Percentiles rank a stretch among this genome's conserved stretches.
Evolutionary conservation across 2,888 invertebrate genomes (phyloP).

Genomic region (Drosophila aldrichi): DNA sequence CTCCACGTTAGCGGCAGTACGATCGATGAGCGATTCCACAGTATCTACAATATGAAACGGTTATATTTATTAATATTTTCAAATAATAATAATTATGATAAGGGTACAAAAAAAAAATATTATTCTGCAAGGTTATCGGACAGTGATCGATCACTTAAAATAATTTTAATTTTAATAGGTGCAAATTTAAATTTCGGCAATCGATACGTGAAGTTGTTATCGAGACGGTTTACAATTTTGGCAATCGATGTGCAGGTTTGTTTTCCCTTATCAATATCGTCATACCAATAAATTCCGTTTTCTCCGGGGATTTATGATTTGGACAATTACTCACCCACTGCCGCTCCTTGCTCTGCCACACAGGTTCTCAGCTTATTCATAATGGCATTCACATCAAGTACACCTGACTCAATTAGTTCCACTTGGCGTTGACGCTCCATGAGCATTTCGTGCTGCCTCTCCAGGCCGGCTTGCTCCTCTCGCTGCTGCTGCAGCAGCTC

Average conservation of each 20-base stretch:
- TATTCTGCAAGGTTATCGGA: background rate
- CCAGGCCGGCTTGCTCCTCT: constrained; percentile 85
- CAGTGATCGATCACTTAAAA: background rate
- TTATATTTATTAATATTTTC: background rate
- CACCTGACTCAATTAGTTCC: constrained; percentile 92
- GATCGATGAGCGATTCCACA: constrained; percentile 93
- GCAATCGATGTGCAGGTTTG: background rate
- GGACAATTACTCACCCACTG: constrained; percentile 88
- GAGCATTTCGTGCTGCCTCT: constrained; percentile 92
- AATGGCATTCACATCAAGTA: constrained; percentile 93
- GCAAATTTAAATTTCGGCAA: background rate
- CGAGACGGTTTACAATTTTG: background rate
- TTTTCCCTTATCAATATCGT: background rate
- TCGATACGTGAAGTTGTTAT: background rate
- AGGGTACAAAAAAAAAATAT: too few species aligned
- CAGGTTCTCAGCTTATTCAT: constrained; percentile 91
- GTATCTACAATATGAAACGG: constrained; percentile 87
- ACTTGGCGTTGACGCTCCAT: constrained; percentile 93
- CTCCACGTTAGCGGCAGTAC: constrained; percentile 91
- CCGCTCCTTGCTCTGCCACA: constrained; percentile 90
- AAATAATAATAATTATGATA: too few species aligned
- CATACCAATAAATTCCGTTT: background rate
- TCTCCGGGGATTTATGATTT: too few species aligned
- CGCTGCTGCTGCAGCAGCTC: constrained; percentile 83
- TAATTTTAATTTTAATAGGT: background rate